Conservation (phyloP, 2,113 vertebrate species). For the Ovis canadensis region DNA sequence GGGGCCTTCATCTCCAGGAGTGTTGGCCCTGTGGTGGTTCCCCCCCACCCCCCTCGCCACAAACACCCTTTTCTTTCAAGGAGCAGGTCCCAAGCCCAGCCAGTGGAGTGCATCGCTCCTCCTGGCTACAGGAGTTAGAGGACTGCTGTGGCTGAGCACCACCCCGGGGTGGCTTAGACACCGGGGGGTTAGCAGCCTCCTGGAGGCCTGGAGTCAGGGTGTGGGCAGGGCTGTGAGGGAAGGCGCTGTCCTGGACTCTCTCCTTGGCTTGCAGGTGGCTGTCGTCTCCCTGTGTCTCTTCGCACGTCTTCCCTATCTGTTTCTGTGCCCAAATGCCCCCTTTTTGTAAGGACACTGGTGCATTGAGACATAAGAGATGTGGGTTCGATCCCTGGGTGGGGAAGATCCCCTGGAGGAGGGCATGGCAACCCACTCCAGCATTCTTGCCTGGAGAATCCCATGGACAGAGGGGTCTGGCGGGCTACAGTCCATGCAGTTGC, state of each 20-base stretch:
- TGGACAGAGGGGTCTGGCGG: background rate
- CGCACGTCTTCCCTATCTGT: background rate
- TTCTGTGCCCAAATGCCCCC: background rate
- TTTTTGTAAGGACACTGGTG: background rate
- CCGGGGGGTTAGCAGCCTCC: accelerated
- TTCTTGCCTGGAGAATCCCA: background rate
- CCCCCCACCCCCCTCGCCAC: accelerated
- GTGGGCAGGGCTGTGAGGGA: background rate
- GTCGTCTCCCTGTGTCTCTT: background rate
- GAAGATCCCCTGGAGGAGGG: background rate
- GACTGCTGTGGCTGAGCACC: background rate
- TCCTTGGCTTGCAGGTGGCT: background rate
- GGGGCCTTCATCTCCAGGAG: no score
- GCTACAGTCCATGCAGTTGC: background rate
- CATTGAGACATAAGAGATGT: background rate
- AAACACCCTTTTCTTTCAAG: background rate
- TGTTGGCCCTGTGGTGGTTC: no score
- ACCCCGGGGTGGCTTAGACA: accelerated
- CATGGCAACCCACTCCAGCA: background rate
- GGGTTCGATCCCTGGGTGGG: background rate
- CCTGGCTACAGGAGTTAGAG: background rate
- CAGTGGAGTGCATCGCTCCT: background rate
- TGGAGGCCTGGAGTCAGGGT: no score
- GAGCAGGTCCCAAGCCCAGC: background rate
- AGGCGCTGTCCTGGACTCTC: accelerated